Evolutionary conservation across 2,888 invertebrate genomes (phyloP).

Genomic region (Prosapia bicincta): DNA sequence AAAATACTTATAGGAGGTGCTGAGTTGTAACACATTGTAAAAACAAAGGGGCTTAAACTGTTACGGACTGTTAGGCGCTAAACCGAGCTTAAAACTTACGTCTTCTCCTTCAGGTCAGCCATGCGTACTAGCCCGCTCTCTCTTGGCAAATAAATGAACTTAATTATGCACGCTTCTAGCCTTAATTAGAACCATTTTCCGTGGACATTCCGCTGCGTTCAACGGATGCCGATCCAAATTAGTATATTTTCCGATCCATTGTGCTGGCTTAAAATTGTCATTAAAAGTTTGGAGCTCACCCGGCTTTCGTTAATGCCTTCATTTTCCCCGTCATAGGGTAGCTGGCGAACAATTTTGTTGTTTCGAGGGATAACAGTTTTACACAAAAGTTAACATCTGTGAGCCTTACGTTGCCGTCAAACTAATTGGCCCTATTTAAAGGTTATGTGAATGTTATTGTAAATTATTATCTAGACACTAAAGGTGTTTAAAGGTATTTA

Average conservation of each 20-base stretch:
- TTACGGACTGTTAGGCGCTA: too few relatives aligned
- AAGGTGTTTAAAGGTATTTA: too few relatives aligned
- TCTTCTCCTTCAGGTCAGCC: neutral
- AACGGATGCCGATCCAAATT: conserved; percentile 22
- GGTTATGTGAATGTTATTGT: too few relatives aligned
- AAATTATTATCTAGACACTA: too few relatives aligned
- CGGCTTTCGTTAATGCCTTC: conserved; percentile 13
- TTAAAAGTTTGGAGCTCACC: conserved; percentile 18
- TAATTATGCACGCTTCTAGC: conserved; percentile 21
- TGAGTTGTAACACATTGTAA: too few relatives aligned
- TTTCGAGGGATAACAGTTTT: too few relatives aligned
- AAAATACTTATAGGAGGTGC: too few relatives aligned
- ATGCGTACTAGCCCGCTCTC: neutral
- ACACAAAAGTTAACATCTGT: too few relatives aligned
- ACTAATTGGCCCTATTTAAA: too few relatives aligned
- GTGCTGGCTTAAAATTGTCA: conserved; percentile 15
- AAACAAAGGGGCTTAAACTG: too few relatives aligned
- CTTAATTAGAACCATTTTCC: conserved; percentile 8
- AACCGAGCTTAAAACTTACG: neutral
- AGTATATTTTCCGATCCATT: conserved; percentile 26
- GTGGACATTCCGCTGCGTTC: conserved; percentile 16
- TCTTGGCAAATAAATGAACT: conserved; percentile 12
- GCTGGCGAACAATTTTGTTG: neutral
- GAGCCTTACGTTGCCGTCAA: too few relatives aligned
- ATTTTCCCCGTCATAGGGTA: conserved; percentile 19